phyloP scores from a whole-genome alignment of 2,888 invertebrate genomes.

The Pecten maximus region DNA sequence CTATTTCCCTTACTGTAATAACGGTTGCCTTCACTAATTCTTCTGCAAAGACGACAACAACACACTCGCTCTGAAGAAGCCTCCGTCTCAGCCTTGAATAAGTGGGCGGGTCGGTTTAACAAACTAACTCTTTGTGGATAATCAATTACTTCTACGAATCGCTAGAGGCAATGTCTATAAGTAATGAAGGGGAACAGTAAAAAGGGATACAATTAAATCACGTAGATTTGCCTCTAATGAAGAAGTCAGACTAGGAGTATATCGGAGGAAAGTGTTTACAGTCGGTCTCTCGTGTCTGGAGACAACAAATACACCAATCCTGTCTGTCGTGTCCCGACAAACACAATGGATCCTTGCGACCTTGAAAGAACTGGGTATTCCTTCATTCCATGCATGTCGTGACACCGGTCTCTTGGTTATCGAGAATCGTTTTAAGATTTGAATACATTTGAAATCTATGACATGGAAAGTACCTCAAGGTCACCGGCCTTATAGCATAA shows the following conservation, averaged over 20 bases:
- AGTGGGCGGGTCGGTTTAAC: not conserved
- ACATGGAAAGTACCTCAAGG: no score
- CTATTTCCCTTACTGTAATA: not conserved
- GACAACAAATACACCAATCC: no score
- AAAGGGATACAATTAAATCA: conserved; percentile 9
- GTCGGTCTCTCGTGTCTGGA: no score
- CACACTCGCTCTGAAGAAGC: not conserved
- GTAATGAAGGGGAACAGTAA: conserved; percentile 1
- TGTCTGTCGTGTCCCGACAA: no score
- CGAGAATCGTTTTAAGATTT: no score
- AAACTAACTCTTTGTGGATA: conserved; percentile 16
- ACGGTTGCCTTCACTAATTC: not conserved
- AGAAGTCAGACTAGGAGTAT: not conserved
- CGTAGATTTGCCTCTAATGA: conserved; percentile 15
- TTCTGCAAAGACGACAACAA: not conserved
- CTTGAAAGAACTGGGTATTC: no score
- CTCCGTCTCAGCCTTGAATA: not conserved
- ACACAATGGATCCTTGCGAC: no score
- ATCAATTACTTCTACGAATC: not conserved
- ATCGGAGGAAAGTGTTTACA: not conserved
- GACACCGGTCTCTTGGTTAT: no score
- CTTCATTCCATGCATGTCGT: no score
- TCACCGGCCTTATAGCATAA: no score
- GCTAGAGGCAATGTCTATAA: conserved; percentile 21
- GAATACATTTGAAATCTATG: no score